A percentile compares a stretch with the other conserved stretches of the same genome.
These are phyloP conservation scores for Cylindroiulus punctatus DNA, from an alignment of 2,888 invertebrate genomes.

Conservation along the genomic window DNA sequence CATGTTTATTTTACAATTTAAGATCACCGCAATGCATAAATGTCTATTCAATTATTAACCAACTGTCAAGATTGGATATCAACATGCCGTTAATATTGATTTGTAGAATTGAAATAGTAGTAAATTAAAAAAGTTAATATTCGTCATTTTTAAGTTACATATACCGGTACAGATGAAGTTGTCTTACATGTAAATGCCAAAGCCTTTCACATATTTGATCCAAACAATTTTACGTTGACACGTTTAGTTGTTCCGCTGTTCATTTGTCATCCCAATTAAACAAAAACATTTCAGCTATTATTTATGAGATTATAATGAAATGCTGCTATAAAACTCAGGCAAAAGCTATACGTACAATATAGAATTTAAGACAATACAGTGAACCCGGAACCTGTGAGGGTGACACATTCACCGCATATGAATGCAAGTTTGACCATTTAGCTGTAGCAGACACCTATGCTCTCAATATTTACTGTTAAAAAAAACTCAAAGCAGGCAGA, in stretches of 20 bases:
- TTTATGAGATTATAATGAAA: not conserved
- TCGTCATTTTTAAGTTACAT: too few relatives aligned
- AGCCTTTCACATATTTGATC: too few relatives aligned
- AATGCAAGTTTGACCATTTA: not conserved
- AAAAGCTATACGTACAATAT: not conserved
- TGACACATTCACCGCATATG: not conserved
- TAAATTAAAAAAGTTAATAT: too few relatives aligned
- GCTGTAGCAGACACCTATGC: not conserved
- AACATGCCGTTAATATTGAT: too few relatives aligned
- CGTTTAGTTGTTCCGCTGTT: not conserved
- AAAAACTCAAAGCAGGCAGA: not conserved
- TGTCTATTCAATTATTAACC: too few relatives aligned
- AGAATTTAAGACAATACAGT: not conserved
- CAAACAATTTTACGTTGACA: too few relatives aligned
- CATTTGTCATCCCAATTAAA: not conserved
- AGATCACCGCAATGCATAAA: too few relatives aligned
- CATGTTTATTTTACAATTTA: too few relatives aligned
- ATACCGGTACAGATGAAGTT: too few relatives aligned
- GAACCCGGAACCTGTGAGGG: constrained; percentile 4
- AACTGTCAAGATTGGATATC: too few relatives aligned
- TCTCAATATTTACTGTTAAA: not conserved
- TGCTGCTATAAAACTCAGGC: not conserved
- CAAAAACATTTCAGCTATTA: not conserved
- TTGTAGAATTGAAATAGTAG: too few relatives aligned
- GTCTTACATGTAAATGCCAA: too few relatives aligned